Evolutionary conservation across 2,888 invertebrate genomes (phyloP).

Genomic region (Polietes domitor): DNA sequence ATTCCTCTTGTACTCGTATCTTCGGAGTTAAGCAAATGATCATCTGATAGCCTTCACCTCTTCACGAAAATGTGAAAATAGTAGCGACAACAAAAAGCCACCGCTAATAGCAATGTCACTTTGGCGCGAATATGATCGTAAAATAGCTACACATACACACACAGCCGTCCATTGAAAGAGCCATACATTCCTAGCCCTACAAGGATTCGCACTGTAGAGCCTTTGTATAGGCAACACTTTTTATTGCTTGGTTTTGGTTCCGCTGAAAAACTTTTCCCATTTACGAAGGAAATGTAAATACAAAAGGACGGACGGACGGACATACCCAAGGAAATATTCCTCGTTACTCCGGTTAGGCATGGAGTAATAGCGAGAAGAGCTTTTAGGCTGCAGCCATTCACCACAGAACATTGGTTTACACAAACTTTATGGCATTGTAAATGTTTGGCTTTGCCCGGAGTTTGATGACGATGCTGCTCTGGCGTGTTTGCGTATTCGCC

Average conservation of each 20-base stretch:
- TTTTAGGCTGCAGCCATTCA: slow-evolving; percentile 49
- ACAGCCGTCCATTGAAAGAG: neutral
- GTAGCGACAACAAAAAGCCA: slow-evolving; percentile 2
- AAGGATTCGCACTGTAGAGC: neutral
- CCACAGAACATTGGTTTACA: slow-evolving; percentile 50
- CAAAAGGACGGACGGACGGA: neutral
- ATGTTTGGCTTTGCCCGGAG: slow-evolving; percentile 41
- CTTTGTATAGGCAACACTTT: slow-evolving; percentile 31
- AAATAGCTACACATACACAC: slow-evolving; percentile 22
- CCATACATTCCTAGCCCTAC: no score
- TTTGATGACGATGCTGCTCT: slow-evolving; percentile 17
- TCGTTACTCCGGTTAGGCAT: neutral
- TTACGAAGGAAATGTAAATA: slow-evolving; percentile 43
- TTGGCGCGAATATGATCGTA: slow-evolving; percentile 51
- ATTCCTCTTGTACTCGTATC: neutral
- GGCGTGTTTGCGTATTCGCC: neutral
- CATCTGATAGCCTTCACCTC: slow-evolving; percentile 10
- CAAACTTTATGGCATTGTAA: slow-evolving; percentile 45
- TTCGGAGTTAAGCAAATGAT: slow-evolving; percentile 8
- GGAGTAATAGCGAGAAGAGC: neutral
- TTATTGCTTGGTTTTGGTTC: slow-evolving; percentile 14
- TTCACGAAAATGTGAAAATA: neutral
- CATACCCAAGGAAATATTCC: neutral
- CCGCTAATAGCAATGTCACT: slow-evolving; percentile 53
- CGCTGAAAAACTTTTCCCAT: slow-evolving; percentile 37